Percentiles rank a stretch among this genome's conserved stretches.
These are phyloP conservation scores for Oscheius sp. DNA, from an alignment of 2,888 invertebrate genomes.

Conservation along the genomic window DNA sequence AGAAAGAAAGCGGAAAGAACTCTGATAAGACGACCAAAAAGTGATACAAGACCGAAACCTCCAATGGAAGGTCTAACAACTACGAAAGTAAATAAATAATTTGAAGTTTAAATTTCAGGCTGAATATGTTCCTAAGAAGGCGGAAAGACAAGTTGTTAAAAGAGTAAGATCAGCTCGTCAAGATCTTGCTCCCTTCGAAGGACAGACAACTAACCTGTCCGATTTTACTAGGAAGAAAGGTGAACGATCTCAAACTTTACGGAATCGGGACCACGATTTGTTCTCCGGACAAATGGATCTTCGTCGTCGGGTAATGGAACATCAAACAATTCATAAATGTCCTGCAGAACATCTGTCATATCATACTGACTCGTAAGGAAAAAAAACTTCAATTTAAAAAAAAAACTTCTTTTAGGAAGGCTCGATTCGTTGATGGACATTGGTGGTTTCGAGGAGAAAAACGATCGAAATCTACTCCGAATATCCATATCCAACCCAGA, in stretches of 20 bases:
- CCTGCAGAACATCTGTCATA: conserved; percentile 1
- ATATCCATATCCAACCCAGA: too few relatives aligned
- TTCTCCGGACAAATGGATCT: conserved; percentile 1
- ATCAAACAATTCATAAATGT: background rate
- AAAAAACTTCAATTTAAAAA: background rate
- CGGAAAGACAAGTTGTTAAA: background rate
- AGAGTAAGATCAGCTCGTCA: background rate
- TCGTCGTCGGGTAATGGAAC: background rate
- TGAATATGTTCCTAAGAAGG: conserved; percentile 10
- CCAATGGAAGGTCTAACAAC: background rate
- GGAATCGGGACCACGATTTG: background rate
- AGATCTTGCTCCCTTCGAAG: conserved; percentile 3
- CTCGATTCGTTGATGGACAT: conserved; percentile 2
- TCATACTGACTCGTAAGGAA: background rate
- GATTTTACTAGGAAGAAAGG: conserved; percentile 6
- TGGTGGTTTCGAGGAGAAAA: conserved; percentile 7
- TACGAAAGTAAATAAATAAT: background rate
- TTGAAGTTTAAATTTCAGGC: background rate
- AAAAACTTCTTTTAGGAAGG: background rate
- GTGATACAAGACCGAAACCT: background rate
- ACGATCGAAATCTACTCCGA: background rate
- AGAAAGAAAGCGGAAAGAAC: too few relatives aligned
- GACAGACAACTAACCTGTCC: background rate
- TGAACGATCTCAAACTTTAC: background rate
- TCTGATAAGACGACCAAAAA: background rate